Base-by-base conservation (phyloP, 2,888 invertebrate species). In the Drosophila quinaria region DNA sequence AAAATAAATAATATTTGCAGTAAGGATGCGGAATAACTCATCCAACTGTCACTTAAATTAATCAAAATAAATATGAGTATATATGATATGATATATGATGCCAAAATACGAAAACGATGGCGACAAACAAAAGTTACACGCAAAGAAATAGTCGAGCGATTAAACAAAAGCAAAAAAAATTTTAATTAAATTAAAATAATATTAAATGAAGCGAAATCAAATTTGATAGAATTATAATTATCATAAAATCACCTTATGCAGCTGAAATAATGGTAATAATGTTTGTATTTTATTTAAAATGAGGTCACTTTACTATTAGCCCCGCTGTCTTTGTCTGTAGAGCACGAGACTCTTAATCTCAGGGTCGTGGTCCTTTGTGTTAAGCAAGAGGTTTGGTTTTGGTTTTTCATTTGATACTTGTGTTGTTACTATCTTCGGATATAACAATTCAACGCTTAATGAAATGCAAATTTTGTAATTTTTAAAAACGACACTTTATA, bases 311-410 rank as follows among this genome's bases (percentile, higher is more conserved):
- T 22, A 2, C 22, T 3, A 22, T 22, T 3, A 22, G 22, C 22
- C 22, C 4, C 3, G 22, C 22, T 3, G 3, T 2, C 22, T 22
- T 2, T 92, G 92, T 92, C 92, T 91, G 92, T 92, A 92, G 92
- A 92, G 92, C 92, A 92, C 91, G 92, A 92, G 91, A 92, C 92
- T 91, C 92, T 92, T 92, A 92, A 92, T 92, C 91, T 92, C 92
- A 91, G 92, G 92, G 92, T 92, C 91, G 91, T 92, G 92, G 92
- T n/a, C n/a, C n/a, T n/a, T n/a, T n/a, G n/a, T n/a, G n/a, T n/a
- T n/a, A n/a, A n/a, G n/a, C n/a, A n/a, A n/a, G n/a, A n/a, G n/a
- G n/a, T n/a, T n/a, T n/a, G n/a, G n/a, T n/a, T n/a, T n/a, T n/a
- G n/a, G n/a, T n/a, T n/a, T n/a, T n/a, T n/a, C n/a, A n/a, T n/a